Evolutionary conservation across 23 tunicate species (phyloP), one percentile per base, ranked within the genome.

Genomic region (Ciona savignyi): DNA sequence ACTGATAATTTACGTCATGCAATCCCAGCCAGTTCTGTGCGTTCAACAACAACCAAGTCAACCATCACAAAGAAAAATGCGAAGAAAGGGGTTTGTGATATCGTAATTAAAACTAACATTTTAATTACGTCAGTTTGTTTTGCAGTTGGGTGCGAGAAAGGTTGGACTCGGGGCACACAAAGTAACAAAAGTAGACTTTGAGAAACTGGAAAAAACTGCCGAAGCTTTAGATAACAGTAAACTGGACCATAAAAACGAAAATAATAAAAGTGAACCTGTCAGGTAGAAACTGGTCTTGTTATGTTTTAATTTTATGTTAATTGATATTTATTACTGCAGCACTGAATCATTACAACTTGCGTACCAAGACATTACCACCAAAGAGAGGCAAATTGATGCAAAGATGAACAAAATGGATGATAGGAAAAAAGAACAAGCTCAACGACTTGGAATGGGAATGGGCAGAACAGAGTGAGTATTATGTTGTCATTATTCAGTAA

Each of bases 361-460:
- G 23, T 88, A 88, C 71, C 80, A 81, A 60, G 96, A 88, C 34
- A 69, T 88, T 20, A 63, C 67, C 22, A 28, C 34, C 2, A 72
- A 72, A 30, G 84, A 88, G 60, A 72, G 77, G 60, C 83, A 88
- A 70, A 34, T 51, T 33, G 70, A 88, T 34, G 49, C 64, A n/a
- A 77, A 77, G 60, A 32, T 88, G 25, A 77, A 65, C 62, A 66
- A 75, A 69, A 90, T 90, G 97, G 85, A 83, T 32, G 73, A 74
- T 20, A 68, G 67, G 29, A 90, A 83, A 66, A 90, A 90, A 63
- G 82, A 83, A 26, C 97, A 90, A 75, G 97, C 97, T 0, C 32
- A 62, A 60, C 74, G 97, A 34, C 85, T 90, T 2, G 97, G 97
- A 24, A 90, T 90, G 97, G 97, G 89, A 48, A 83, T 90, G 89